These are phyloP conservation scores for Drosophila mettleri DNA, from an alignment of 2,888 invertebrate species.

Conservation along the genomic window DNA sequence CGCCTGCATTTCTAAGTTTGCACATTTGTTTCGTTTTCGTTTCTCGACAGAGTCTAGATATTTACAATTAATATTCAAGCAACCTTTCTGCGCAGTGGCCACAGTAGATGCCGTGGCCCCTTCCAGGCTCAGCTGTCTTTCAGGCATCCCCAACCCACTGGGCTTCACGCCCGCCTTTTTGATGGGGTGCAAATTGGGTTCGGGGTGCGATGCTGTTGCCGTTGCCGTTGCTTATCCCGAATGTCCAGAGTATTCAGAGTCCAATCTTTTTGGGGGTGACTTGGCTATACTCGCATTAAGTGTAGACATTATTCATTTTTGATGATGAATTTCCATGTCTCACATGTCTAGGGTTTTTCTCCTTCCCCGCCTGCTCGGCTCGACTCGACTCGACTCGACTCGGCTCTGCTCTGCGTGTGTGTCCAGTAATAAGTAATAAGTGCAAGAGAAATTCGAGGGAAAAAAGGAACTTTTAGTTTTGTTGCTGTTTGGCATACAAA, in stretches of 20 bases:
- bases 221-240: slow-evolving; percentile 43
- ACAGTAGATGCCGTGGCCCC: slow-evolving; percentile 38
- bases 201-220: slow-evolving; percentile 55
- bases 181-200: slow-evolving; percentile 78
- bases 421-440: slow-evolving; percentile 81
- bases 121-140: slow-evolving; percentile 5
- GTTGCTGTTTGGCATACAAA: slow-evolving; percentile 77
- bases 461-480: slow-evolving; percentile 75
- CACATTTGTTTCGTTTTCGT: slow-evolving; percentile 73
- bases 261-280: slow-evolving; percentile 28
- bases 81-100: slow-evolving; percentile 69
- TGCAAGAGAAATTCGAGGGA: slow-evolving; percentile 53
- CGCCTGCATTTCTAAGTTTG: slow-evolving; percentile 81
- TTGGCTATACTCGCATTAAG: slow-evolving; percentile 76
- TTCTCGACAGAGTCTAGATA: slow-evolving; percentile 42
- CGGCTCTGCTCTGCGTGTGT: slow-evolving; percentile 22
- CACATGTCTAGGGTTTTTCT: slow-evolving; percentile 72
- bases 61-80: slow-evolving; percentile 80
- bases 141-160: slow-evolving; percentile 3
- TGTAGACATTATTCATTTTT: slow-evolving; percentile 85
- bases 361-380: background rate
- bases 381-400: background rate
- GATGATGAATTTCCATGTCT: slow-evolving; percentile 84
- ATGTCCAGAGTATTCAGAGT: slow-evolving; percentile 31
- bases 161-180: slow-evolving; percentile 77